Percentiles rank a stretch among this genome's conserved stretches.
Conservation (phyloP, 64 coral and sea anemone species). For the Acropora yongei region DNA sequence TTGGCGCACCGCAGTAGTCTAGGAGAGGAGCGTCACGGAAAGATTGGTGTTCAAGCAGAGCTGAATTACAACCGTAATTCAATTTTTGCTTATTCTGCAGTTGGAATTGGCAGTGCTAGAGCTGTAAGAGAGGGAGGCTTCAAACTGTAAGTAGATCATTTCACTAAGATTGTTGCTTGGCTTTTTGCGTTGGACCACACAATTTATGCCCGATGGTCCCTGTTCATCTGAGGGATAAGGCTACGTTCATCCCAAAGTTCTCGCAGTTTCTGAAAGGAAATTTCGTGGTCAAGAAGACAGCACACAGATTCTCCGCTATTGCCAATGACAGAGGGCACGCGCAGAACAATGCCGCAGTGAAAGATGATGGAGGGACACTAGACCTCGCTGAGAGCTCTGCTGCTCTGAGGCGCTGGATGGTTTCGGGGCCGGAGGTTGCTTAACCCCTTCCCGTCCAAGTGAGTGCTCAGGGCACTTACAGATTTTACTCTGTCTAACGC, state of each 20-base stretch:
- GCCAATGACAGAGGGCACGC: not conserved
- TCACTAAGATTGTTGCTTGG: constrained; percentile 25
- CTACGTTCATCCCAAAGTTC: not conserved
- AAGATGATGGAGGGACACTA: too few species aligned
- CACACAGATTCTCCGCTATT: not conserved
- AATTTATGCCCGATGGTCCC: constrained; percentile 35
- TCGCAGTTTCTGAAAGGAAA: not conserved
- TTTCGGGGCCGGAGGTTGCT: not conserved
- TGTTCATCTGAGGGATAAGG: constrained; percentile 10
- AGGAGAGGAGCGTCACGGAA: not conserved
- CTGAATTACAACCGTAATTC: constrained; percentile 10
- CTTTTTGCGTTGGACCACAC: too few species aligned
- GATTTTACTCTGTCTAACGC: too few species aligned
- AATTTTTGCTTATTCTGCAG: not conserved
- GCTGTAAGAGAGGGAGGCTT: not conserved
- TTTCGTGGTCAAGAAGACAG: not conserved
- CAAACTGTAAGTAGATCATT: not conserved
- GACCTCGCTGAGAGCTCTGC: too few species aligned
- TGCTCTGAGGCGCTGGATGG: too few species aligned
- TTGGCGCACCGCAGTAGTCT: not conserved
- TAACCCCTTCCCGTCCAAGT: too few species aligned
- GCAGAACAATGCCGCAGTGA: constrained; percentile 3
- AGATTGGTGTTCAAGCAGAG: constrained; percentile 16
- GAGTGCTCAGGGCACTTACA: too few species aligned
- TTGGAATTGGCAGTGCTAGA: not conserved